A percentile compares a stretch with the other conserved stretches of the same genome.
phyloP scores from a whole-genome alignment of 1,140 invertebrate genomes.

The Drosophila mauritiana region DNA sequence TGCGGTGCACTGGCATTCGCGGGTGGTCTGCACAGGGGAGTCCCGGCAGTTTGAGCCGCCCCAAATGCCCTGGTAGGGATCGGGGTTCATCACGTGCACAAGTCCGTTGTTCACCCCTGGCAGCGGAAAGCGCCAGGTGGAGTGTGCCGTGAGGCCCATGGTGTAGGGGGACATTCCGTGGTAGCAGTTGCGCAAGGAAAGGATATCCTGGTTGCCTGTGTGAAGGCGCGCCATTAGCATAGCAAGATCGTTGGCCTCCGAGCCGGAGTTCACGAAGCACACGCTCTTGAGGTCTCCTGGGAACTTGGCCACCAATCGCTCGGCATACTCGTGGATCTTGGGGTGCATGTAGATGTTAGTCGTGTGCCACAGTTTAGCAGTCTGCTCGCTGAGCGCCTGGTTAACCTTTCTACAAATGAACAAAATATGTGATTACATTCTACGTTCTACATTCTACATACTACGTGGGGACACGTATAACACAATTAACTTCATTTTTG shows the following conservation, averaged over 20 bases:
- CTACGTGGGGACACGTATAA: too few species aligned
- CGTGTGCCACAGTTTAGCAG: slow-evolving; percentile 94
- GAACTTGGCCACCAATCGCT: slow-evolving; percentile 91
- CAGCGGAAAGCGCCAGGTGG: slow-evolving; percentile 91
- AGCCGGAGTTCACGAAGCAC: slow-evolving; percentile 98
- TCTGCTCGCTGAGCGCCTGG: slow-evolving; percentile 91
- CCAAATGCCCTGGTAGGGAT: slow-evolving; percentile 95
- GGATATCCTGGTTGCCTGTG: slow-evolving; percentile 93
- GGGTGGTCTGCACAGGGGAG: slow-evolving; percentile 91
- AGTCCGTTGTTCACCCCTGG: slow-evolving; percentile 90
- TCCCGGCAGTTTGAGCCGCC: slow-evolving; percentile 95
- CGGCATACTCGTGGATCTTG: slow-evolving; percentile 95
- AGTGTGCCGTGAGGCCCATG: slow-evolving; percentile 93
- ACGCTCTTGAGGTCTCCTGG: slow-evolving; percentile 94
- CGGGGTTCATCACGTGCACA: slow-evolving; percentile 96
- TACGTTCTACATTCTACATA: too few species aligned
- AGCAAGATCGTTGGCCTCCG: slow-evolving; percentile 98
- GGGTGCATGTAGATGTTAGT: slow-evolving; percentile 96
- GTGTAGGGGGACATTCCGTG: slow-evolving; percentile 95
- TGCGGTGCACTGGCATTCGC: slow-evolving; percentile 88
- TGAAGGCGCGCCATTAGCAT: slow-evolving; percentile 93
- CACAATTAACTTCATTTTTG: too few species aligned
- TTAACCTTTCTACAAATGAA: slow-evolving; percentile 88
- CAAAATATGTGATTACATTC: background rate
- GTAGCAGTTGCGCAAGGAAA: slow-evolving; percentile 95